Percentiles rank a stretch among this genome's conserved stretches.
Conservation (phyloP, 2,888 invertebrate species). For the Anodontia alba region DNA sequence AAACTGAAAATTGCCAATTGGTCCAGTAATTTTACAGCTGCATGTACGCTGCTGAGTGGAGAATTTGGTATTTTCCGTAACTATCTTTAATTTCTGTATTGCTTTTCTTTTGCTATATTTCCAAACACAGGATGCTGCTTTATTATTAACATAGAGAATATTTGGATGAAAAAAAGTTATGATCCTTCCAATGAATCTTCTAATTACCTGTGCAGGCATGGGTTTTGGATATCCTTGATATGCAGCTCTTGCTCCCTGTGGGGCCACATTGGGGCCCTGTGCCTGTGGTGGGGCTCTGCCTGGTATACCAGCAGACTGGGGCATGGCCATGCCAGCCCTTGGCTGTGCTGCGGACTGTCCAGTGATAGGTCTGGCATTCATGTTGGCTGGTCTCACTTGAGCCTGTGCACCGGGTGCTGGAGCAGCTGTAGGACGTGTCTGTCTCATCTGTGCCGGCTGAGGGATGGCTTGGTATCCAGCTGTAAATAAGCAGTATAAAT, state of each 20-base stretch:
- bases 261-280: slow-evolving; percentile 57
- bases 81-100: no score
- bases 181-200: background rate
- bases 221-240: slow-evolving; percentile 58
- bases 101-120: no score
- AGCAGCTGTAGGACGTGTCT: slow-evolving; percentile 72
- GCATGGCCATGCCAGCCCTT: slow-evolving; percentile 88
- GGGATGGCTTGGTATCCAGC: slow-evolving; percentile 71
- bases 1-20: no score
- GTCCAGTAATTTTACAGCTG: no score
- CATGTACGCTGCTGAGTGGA: no score
- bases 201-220: slow-evolving; percentile 46
- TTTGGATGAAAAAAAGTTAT: no score
- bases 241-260: slow-evolving; percentile 49
- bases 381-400: slow-evolving; percentile 78
- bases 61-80: no score
- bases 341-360: slow-evolving; percentile 85
- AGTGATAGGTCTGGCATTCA: slow-evolving; percentile 92
- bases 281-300: slow-evolving; percentile 56
- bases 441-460: slow-evolving; percentile 55
- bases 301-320: slow-evolving; percentile 53
- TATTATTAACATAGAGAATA: no score
- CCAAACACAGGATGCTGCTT: no score
- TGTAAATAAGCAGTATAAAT: slow-evolving; percentile 19
- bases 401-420: slow-evolving; percentile 60